Base-by-base conservation (phyloP, 2,797 vertebrate genomes). In the Selene dorsalis region DNA sequence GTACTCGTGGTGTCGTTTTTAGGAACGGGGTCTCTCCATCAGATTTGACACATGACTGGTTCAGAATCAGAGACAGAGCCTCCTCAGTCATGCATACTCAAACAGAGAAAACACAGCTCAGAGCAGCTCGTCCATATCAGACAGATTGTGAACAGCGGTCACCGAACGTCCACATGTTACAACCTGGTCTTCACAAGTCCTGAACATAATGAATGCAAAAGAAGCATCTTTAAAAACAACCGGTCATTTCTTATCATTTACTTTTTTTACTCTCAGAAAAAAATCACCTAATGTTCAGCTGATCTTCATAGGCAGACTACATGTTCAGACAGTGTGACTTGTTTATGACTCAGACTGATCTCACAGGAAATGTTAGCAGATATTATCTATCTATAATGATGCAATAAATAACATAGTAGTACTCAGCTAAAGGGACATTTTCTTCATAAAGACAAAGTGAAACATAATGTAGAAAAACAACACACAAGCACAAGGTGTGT, bases 21-120 rank as follows among this genome's bases (percentile, higher is more conserved):
- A 67, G 45, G 2, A 47, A 8, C 62, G 6, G 41, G 18, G 50
- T 55, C 41, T 38, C 57, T 79, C 20, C 77, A 59, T 80, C 52
- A 76, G 20, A 87, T 88, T 87, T 89, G 73, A 87, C 78, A 86
- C 83, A 89, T 88, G 84, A 83, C 77, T 85, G 75, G 73, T 77
- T 82, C 63, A 70, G 59, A 87, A 87, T 88, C 59, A 70, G 71
- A 73, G 48, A 69, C 73, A 50, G 38, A 8, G 58, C 74, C 74
- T 77, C 60, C 72, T 71, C 76, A 84, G 79, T 84, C 85, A 87
- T 85, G 87, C 89, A 84, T 69, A 69, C 72, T 56, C 35, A 84
- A 79, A 72, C 55, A 65, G 73, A 70, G 65, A 69, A 78, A 80
- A 83, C 61, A 48, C 14, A 67, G 52, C 14, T 2, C 39, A 69